These are phyloP conservation scores for Protaetia brevitarsis DNA, from an alignment of 1,140 invertebrate species.

Conservation along the genomic window DNA sequence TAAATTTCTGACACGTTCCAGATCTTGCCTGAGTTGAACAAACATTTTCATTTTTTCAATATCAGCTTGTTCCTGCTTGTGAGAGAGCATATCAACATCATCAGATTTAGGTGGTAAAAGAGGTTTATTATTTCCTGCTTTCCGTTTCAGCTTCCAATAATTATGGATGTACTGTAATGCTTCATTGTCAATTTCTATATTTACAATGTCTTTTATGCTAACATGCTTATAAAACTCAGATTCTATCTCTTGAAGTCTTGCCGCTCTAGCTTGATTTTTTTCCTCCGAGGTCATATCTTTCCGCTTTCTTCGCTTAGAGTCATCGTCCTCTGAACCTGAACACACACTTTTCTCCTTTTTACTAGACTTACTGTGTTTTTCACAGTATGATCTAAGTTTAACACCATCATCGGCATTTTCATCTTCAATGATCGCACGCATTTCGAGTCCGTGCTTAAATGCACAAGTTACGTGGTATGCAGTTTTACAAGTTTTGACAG, in stretches of 20 bases:
- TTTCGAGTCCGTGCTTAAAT: slow-evolving; percentile 94
- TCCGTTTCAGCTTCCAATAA: slow-evolving; percentile 94
- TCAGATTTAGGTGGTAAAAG: slow-evolving; percentile 82
- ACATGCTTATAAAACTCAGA: slow-evolving; percentile 92
- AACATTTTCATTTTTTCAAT: slow-evolving; percentile 94
- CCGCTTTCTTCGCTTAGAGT: slow-evolving; percentile 70
- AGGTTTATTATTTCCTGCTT: slow-evolving; percentile 81
- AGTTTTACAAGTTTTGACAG: slow-evolving; percentile 95
- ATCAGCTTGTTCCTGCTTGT: slow-evolving; percentile 79
- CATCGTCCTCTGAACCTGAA: slow-evolving; percentile 69
- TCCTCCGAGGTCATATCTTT: slow-evolving; percentile 90
- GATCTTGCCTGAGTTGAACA: slow-evolving; percentile 89
- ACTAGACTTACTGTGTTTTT: slow-evolving; percentile 89
- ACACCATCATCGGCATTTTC: slow-evolving; percentile 93
- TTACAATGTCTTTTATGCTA: slow-evolving; percentile 75
- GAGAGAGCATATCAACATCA: slow-evolving; percentile 72
- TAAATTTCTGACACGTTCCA: slow-evolving; percentile 92
- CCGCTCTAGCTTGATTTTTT: slow-evolving; percentile 80
- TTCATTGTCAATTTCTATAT: slow-evolving; percentile 77
- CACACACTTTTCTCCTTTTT: slow-evolving; percentile 74
- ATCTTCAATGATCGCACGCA: slow-evolving; percentile 95
- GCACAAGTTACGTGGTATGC: slow-evolving; percentile 98
- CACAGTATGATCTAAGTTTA: slow-evolving; percentile 92
- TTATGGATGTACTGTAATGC: slow-evolving; percentile 82
- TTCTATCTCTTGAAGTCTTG: slow-evolving; percentile 87